These are phyloP conservation scores for Laspeyria flexula DNA, from an alignment of 2,888 invertebrate species.

Conservation along the genomic window DNA sequence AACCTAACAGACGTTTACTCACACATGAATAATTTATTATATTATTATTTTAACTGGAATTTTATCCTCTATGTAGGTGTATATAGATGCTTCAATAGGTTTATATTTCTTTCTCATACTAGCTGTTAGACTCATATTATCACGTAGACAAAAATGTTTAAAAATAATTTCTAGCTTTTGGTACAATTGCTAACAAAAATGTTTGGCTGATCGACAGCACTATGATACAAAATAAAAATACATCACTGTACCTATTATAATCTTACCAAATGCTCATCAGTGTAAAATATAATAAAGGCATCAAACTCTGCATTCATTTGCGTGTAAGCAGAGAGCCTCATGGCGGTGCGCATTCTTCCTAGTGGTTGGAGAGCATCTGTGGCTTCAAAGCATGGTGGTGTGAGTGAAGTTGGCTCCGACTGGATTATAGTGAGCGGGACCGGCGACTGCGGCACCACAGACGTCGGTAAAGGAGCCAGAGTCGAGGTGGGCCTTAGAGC, in stretches of 20 bases:
- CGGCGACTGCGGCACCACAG: conserved; percentile 37
- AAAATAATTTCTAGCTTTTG: no score
- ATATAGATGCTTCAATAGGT: no score
- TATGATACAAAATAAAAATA: not conserved
- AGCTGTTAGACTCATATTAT: no score
- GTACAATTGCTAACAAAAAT: no score
- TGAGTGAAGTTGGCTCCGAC: conserved; percentile 51
- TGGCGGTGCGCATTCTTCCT: conserved; percentile 79
- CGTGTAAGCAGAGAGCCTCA: conserved; percentile 73
- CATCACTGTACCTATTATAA: not conserved
- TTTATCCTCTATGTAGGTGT: no score
- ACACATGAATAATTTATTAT: no score
- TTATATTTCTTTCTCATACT: no score
- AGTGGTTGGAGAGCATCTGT: conserved; percentile 58
- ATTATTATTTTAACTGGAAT: no score
- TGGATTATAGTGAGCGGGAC: conserved; percentile 56
- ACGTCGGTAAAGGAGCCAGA: conserved; percentile 36
- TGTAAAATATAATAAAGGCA: conserved; percentile 92
- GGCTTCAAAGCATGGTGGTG: conserved; percentile 63
- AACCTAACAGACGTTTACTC: no score
- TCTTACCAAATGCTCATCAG: conserved; percentile 92
- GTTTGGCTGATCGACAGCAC: no score
- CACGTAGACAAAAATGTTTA: no score
- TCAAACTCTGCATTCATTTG: conserved; percentile 81
- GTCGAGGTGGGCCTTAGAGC: conserved; percentile 40